Evolutionary conservation across 1,140 invertebrate species (phyloP), one percentile per base, ranked within the genome.

Genomic region (Orussus abietinus): DNA sequence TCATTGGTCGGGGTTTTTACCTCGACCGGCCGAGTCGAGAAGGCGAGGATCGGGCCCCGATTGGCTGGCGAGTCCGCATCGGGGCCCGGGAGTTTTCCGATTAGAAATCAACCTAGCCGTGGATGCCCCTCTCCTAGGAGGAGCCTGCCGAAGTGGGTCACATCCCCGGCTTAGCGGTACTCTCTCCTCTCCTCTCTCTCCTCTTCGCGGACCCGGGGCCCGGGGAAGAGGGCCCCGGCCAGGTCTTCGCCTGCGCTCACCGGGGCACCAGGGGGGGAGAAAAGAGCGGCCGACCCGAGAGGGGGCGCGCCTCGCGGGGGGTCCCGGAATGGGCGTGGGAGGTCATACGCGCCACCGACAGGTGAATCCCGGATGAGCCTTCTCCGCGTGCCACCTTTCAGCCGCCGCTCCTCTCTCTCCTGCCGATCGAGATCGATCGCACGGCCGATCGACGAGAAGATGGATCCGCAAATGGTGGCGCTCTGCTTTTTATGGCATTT

Each of bases 91-190:
- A 69, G 57, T 69, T 72, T 72, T 72, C 68, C 65, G 65, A 70
- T 69, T 61, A 60, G 59, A 59, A 64, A 70, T 66, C 61, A 63
- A 64, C 48, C 45, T 43, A 53, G 51, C 44, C 47, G 59, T 60
- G 59, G 62, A 66, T 67, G 59, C 67, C 64, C 62, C 64, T 64
- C 66, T 66, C 58, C 60, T 68, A 70, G 67, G 69, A 72, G 69
- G 69, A 72, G 69, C 66, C 62, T 70, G 61, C 22, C 45, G 50
- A 72, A 66, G 62, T 72, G 65, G 69, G 69, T 72, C 69, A 72
- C 62, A 69, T 66, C 63, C 29, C 28, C n/a, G n/a, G n/a, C n/a
- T n/a, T n/a, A n/a, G n/a, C n/a, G n/a, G n/a, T n/a, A n/a, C n/a
- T n/a, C n/a, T n/a, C n/a, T n/a, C n/a, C n/a, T n/a, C n/a, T n/a